These are phyloP conservation scores for Ascidia mentula DNA, from an alignment of 23 tunicate genomes.

Conservation along the genomic window DNA sequence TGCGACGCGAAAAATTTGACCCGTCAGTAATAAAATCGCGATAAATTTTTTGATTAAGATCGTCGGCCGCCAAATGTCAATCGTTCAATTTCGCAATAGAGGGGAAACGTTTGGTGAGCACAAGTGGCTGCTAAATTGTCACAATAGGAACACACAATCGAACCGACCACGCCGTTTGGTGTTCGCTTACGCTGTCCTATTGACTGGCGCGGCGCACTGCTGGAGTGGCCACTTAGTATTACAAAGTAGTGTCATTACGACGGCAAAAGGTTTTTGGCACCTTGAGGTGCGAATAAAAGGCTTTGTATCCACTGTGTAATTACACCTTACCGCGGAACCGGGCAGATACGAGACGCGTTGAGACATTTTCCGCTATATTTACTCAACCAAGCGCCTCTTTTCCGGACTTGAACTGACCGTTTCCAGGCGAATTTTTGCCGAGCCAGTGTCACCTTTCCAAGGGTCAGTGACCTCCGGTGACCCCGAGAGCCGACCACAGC, in stretches of 20 bases:
- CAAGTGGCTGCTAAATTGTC: constrained; percentile 3
- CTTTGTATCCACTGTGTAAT: constrained; percentile 12
- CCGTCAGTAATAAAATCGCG: neutral
- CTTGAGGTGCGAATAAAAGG: neutral
- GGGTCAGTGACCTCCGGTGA: constrained; percentile 7
- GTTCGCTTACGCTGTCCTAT: neutral
- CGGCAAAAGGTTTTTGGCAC: neutral
- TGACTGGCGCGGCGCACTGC: constrained; percentile 2
- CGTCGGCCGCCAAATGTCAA: neutral
- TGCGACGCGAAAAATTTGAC: neutral
- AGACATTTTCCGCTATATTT: neutral
- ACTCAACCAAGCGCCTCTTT: neutral
- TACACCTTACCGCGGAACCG: neutral
- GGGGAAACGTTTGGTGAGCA: constrained; percentile 1
- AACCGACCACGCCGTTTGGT: neutral
- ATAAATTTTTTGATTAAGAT: constrained; percentile 3
- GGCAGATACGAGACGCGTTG: neutral
- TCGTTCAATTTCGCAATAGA: neutral
- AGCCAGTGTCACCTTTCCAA: constrained; percentile 1
- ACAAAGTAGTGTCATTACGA: constrained; percentile 7
- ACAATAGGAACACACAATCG: neutral
- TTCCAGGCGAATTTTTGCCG: neutral
- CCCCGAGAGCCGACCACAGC: neutral
- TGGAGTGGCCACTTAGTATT: neutral
- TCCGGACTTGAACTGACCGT: neutral